These are phyloP conservation scores for Noturus placidus DNA, from an alignment of 2,113 vertebrate species.

Conservation along the genomic window DNA sequence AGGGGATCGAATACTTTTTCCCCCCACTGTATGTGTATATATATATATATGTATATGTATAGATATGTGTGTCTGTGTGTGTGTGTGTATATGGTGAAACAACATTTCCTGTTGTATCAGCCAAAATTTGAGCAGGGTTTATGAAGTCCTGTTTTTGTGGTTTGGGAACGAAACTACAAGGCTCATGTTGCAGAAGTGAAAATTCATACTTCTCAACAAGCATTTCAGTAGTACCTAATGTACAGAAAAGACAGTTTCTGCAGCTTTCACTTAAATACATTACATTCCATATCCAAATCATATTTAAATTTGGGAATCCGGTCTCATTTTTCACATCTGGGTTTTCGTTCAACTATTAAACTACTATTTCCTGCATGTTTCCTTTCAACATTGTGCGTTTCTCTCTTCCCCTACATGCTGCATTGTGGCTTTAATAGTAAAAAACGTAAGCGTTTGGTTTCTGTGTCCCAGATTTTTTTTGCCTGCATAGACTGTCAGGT, in stretches of 20 bases:
- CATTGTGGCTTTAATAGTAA: not conserved
- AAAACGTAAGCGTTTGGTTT: not conserved
- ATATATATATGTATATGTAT: too few species aligned
- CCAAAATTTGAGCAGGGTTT: not conserved
- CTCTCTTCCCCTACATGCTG: not conserved
- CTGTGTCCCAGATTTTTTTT: not conserved
- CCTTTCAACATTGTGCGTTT: not conserved
- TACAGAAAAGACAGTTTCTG: not conserved
- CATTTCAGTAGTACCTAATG: not conserved
- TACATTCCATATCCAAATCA: not conserved
- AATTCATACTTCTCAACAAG: not conserved
- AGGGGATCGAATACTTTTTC: too few species aligned
- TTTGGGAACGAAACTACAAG: not conserved
- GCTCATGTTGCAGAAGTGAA: constrained; percentile 1
- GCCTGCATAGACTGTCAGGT: not conserved
- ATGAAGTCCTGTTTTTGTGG: not conserved
- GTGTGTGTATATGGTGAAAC: not conserved
- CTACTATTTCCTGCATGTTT: not conserved
- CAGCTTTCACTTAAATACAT: not conserved
- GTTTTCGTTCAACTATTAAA: not conserved
- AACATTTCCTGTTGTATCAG: not conserved
- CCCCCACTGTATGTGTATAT: too few species aligned
- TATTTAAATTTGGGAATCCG: not conserved
- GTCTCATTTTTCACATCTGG: not conserved
- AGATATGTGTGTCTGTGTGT: too few species aligned